Percentiles rank a stretch among this genome's conserved stretches.
Conservation (phyloP, 2,113 vertebrate species). For the Callorhinus ursinus region DNA sequence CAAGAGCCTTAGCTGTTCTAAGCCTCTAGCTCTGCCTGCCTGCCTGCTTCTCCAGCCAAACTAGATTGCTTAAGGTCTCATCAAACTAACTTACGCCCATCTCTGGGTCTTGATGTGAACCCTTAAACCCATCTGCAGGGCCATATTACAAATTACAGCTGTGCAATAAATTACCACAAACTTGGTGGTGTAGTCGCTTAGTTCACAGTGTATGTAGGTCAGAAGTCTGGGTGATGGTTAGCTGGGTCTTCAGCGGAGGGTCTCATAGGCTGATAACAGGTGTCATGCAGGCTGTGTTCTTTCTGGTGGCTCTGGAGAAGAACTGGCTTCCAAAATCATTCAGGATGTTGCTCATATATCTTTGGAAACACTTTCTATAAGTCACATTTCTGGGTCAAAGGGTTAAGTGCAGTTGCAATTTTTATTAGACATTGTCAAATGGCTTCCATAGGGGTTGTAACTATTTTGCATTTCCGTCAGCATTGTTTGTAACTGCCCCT, state of each 20-base stretch:
- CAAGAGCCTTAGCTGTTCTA: neutral
- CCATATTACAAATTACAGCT: neutral
- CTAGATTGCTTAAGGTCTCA: neutral
- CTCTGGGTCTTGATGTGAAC: neutral
- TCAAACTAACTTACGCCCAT: neutral
- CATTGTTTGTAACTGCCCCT: neutral
- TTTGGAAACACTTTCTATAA: conserved; percentile 54
- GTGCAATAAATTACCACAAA: conserved; percentile 14
- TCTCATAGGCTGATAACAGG: neutral
- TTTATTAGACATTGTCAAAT: conserved; percentile 18
- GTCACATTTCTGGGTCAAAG: conserved; percentile 1
- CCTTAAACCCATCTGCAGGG: neutral
- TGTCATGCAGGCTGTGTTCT: neutral
- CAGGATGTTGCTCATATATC: neutral
- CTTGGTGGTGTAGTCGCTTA: neutral
- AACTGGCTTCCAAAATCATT: conserved; percentile 22
- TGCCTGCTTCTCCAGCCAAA: neutral
- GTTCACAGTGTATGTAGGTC: neutral
- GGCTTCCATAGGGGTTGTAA: neutral
- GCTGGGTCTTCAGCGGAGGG: neutral
- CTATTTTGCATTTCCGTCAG: neutral
- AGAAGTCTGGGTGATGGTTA: conserved; percentile 10
- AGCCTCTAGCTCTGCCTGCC: neutral
- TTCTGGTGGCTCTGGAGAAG: neutral
- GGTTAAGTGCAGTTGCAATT: conserved; percentile 37